These are phyloP conservation scores for Amia ocellicauda DNA, from an alignment of 2,113 vertebrate species.

Conservation along the genomic window DNA sequence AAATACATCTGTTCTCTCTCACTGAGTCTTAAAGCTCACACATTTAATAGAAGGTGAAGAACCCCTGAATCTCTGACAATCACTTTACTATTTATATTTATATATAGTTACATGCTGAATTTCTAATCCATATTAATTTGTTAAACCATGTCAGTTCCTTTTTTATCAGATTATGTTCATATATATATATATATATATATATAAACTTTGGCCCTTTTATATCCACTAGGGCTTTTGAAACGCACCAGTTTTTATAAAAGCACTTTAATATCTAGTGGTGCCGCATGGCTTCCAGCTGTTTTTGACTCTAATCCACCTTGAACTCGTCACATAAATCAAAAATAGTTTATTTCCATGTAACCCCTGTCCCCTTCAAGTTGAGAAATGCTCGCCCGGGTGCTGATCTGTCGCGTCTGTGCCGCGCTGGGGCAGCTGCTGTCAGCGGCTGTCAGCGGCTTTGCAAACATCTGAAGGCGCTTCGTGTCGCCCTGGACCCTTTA, in stretches of 20 bases:
- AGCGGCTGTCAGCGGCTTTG: too few relatives aligned
- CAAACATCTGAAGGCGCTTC: too few relatives aligned
- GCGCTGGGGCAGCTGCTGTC: too few relatives aligned
- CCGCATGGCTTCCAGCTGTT: slow-evolving; percentile 2
- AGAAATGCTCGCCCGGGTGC: neutral
- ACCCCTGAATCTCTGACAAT: too few relatives aligned
- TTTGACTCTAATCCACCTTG: slow-evolving; percentile 26
- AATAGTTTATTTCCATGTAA: slow-evolving; percentile 10
- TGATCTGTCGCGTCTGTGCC: neutral
- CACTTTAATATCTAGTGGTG: slow-evolving; percentile 11
- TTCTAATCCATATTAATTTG: too few relatives aligned
- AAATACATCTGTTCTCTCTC: too few relatives aligned
- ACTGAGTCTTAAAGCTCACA: too few relatives aligned
- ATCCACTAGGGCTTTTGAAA: neutral
- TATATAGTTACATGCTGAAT: too few relatives aligned
- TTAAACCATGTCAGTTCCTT: too few relatives aligned
- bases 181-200: slow-evolving; percentile 26
- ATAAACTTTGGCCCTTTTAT: slow-evolving; percentile 7
- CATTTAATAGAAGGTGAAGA: too few relatives aligned
- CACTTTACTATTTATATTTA: too few relatives aligned
- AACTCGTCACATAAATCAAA: slow-evolving; percentile 22
- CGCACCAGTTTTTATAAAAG: slow-evolving; percentile 3
- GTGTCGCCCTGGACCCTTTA: too few relatives aligned
- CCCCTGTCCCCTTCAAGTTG: slow-evolving; percentile 1
- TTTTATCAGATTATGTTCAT: slow-evolving; percentile 1